Conservation (phyloP, 2,797 vertebrate genomes). For the Parauchenoglanis ngamensis region DNA sequence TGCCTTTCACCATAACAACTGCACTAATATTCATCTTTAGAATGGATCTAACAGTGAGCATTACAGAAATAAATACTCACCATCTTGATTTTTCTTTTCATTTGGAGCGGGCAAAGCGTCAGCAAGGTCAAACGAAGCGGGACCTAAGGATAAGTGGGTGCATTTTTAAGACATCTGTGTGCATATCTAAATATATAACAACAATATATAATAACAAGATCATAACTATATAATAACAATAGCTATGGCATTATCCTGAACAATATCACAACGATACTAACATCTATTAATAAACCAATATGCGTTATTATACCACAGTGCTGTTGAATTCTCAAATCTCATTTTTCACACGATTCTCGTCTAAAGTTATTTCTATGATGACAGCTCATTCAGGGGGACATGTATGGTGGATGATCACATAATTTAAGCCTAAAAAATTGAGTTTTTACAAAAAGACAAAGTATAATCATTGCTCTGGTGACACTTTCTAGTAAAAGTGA, state of each 20-base stretch:
- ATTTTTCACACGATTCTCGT: background rate
- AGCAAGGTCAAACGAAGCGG: constrained; percentile 72
- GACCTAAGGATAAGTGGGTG: constrained; percentile 57
- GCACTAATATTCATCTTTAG: background rate
- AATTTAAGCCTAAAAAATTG: background rate
- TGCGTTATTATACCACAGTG: background rate
- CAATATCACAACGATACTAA: background rate
- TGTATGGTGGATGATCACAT: background rate
- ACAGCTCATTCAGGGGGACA: background rate
- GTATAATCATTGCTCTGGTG: background rate
- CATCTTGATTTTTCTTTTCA: constrained; percentile 55
- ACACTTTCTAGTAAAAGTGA: background rate
- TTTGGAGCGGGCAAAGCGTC: constrained; percentile 83
- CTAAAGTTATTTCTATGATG: background rate
- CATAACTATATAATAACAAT: background rate
- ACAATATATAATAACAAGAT: background rate
- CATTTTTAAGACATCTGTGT: background rate
- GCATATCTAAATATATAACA: background rate
- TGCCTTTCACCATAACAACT: background rate
- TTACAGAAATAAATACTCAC: background rate
- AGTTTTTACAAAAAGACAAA: background rate
- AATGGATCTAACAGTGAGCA: background rate
- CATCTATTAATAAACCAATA: background rate
- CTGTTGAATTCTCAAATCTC: background rate
- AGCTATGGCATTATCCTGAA: background rate